Percentiles rank a stretch among this genome's conserved stretches.
Evolutionary conservation across 2,113 vertebrate genomes (phyloP).

Genomic region (Lota lota): DNA sequence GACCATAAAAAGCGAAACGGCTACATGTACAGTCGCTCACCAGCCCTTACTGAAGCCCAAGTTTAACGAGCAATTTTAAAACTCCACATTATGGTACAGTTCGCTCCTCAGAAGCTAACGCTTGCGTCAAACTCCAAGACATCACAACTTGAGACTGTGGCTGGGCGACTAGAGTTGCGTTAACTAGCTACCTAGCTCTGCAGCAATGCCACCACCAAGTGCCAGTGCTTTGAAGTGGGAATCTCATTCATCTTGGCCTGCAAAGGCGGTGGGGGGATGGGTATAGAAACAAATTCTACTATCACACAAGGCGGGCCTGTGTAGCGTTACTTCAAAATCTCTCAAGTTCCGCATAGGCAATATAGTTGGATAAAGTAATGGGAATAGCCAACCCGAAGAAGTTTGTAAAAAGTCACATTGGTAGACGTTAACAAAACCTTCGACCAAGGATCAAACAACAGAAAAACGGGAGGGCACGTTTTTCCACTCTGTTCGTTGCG

Average conservation of each 20-base stretch:
- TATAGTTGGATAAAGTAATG: too few relatives aligned
- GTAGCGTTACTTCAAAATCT: slow-evolving; percentile 28
- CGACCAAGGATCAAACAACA: slow-evolving; percentile 34
- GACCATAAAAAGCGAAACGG: too few relatives aligned
- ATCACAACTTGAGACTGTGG: not conserved
- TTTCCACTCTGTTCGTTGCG: slow-evolving; percentile 54
- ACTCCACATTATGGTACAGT: slow-evolving; percentile 4
- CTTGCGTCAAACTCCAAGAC: slow-evolving; percentile 26
- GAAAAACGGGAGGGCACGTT: slow-evolving; percentile 66
- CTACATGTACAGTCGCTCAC: too few relatives aligned
- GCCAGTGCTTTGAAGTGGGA: slow-evolving; percentile 73
- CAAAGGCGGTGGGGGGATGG: slow-evolving; percentile 71
- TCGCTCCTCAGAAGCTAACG: slow-evolving; percentile 7
- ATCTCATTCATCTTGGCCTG: slow-evolving; percentile 76
- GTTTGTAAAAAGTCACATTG: slow-evolving; percentile 17
- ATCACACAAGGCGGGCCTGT: slow-evolving; percentile 69
- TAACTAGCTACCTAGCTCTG: slow-evolving; percentile 45
- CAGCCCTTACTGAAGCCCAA: not conserved
- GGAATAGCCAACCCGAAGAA: not conserved
- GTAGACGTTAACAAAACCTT: not conserved
- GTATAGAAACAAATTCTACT: slow-evolving; percentile 72
- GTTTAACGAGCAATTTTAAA: slow-evolving; percentile 34
- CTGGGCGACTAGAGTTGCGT: slow-evolving; percentile 28
- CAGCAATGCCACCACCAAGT: slow-evolving; percentile 57
- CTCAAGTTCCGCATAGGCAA: slow-evolving; percentile 8